Conservation (phyloP, 2,113 vertebrate species). For the Caranx ignobilis region DNA sequence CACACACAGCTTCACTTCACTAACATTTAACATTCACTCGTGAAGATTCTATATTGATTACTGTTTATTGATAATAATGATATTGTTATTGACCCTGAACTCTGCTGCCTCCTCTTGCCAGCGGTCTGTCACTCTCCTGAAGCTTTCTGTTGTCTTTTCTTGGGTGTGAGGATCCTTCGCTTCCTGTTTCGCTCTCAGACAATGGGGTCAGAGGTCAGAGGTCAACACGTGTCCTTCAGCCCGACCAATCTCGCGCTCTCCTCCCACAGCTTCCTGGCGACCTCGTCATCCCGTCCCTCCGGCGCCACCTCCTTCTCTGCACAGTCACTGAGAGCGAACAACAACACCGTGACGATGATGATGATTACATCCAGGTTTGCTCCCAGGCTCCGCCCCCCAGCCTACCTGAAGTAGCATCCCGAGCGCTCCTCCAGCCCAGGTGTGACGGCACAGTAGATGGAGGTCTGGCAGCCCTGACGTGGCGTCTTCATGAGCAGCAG, state of each 20-base stretch:
- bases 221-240: slow-evolving; percentile 77
- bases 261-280: slow-evolving; percentile 78
- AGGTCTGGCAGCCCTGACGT: slow-evolving; percentile 81
- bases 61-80: too few relatives aligned
- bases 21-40: too few relatives aligned
- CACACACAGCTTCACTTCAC: too few relatives aligned
- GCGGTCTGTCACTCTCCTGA: slow-evolving; percentile 4
- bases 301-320: slow-evolving; percentile 67
- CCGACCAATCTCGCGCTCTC: slow-evolving; percentile 80
- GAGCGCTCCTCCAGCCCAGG: slow-evolving; percentile 76
- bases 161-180: background rate
- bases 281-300: slow-evolving; percentile 72
- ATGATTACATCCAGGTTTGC: background rate
- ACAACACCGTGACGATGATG: background rate
- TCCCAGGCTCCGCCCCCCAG: background rate
- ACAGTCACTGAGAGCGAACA: slow-evolving; percentile 78
- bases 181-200: background rate
- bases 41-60: too few relatives aligned
- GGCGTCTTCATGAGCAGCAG: slow-evolving; percentile 84
- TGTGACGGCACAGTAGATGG: slow-evolving; percentile 77
- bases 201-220: slow-evolving; percentile 74
- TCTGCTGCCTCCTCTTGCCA: background rate
- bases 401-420: slow-evolving; percentile 83
- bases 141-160: background rate
- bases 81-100: background rate